Evolutionary conservation across 2,797 vertebrate genomes (phyloP), one percentile per base, ranked within the genome.

Genomic region (Anguilla pacifica): DNA sequence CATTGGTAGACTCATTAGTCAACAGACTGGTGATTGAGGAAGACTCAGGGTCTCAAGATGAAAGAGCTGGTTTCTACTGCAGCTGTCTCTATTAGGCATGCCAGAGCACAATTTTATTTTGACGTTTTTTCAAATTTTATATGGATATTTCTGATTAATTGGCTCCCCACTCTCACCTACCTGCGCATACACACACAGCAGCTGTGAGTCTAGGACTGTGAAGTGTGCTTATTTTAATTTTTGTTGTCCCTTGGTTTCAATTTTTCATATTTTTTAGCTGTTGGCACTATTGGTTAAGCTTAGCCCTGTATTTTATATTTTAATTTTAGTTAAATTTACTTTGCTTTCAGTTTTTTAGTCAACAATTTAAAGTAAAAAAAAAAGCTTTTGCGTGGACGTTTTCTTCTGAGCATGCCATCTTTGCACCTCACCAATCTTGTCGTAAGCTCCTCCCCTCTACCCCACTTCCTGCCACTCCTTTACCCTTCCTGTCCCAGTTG

Each of bases 61-160:
- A 98, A 98, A 99, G 98, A 99, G 98, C 98, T 98, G 97, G 98
- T 97, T 98, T 98, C 97, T 97, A 94, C 97, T 94, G 94, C 96
- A 96, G 96, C 94, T 94, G 94, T 96, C 95, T 96, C 95, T 96
- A 94, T 94, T 94, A 95, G 96, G 96, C 96, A 97, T 96, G 96
- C 96, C 95, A 95, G 95, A 95, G 95, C 94, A 96, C 88, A 87
- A 83, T 84, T 89, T 88, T 87, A 86, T 88, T 86, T 92, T 90
- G 91, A 92, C 91, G 89, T 92, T 90, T 92, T 83, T 89, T 86
- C 90, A 89, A 91, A 92, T 96, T 94, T 94, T 89, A 93, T 91
- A 91, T 94, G 89, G 92, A 90, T 93, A 93, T 89, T 79, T 95
- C 87, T 94, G 90, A 91, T 94, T 89, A 96, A 96, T 94, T 95